Percentiles rank a stretch among this genome's conserved stretches.
These are phyloP conservation scores for Meteorus sp. DNA, from an alignment of 1,140 invertebrate genomes.

Conservation along the genomic window DNA sequence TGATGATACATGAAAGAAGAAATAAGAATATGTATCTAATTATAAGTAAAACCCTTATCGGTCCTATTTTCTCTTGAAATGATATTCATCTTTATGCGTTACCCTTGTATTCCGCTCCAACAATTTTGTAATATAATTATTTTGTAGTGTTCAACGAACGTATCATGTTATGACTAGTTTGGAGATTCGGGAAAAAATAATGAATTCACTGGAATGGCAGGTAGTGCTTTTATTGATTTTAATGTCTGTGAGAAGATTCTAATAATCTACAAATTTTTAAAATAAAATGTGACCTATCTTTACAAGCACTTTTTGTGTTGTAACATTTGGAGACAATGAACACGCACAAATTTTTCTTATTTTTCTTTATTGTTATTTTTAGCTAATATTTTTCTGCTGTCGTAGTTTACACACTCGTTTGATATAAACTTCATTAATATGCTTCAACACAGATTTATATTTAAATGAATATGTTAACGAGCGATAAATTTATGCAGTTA, in stretches of 20 bases:
- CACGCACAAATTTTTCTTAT: slow-evolving; percentile 22
- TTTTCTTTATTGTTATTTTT: slow-evolving; percentile 11
- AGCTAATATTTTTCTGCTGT: not conserved
- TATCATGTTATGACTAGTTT: no score
- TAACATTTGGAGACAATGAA: slow-evolving; percentile 13
- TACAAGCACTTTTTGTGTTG: not conserved
- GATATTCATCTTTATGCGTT: not conserved
- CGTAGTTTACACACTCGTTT: not conserved
- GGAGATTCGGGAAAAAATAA: no score
- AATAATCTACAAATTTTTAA: no score
- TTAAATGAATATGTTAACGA: no score
- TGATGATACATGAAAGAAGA: no score
- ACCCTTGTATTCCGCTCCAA: not conserved
- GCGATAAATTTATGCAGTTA: no score
- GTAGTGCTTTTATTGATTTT: no score
- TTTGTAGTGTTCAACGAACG: slow-evolving; percentile 2
- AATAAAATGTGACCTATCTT: not conserved
- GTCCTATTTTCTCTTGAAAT: not conserved
- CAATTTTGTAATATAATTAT: slow-evolving; percentile 12
- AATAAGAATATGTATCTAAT: not conserved
- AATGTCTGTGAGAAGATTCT: no score
- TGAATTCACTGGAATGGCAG: no score
- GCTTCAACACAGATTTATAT: no score
- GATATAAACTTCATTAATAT: not conserved
- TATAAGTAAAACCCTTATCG: slow-evolving; percentile 3